Conservation (phyloP, 2,888 invertebrate genomes). For the Caenorhabditis uteleia region DNA sequence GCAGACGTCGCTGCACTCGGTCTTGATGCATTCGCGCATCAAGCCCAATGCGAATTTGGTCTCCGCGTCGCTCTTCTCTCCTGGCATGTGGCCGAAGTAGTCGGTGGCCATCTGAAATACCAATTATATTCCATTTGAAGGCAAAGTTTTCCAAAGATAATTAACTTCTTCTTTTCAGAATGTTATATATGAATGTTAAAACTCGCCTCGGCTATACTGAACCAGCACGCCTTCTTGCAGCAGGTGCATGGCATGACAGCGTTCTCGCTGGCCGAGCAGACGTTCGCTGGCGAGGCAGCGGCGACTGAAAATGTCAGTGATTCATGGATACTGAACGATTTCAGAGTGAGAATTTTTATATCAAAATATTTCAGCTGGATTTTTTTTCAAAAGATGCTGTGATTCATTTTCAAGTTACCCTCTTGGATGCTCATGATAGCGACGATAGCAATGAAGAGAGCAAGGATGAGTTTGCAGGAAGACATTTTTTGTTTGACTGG, state of each 20-base stretch:
- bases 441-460: too few relatives aligned
- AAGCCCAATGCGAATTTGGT: slow-evolving; percentile 22
- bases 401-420: too few relatives aligned
- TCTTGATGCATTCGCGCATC: slow-evolving; percentile 18
- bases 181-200: neutral
- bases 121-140: slow-evolving; percentile 2
- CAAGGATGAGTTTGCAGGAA: too few relatives aligned
- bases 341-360: too few relatives aligned
- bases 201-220: slow-evolving; percentile 21
- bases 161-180: neutral
- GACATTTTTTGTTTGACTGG: too few relatives aligned
- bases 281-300: too few relatives aligned
- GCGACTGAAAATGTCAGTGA: too few relatives aligned
- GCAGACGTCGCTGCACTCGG: slow-evolving; percentile 18
- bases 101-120: slow-evolving; percentile 26
- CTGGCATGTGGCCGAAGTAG: slow-evolving; percentile 33
- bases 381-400: too few relatives aligned
- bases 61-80: slow-evolving; percentile 16
- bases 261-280: too few relatives aligned
- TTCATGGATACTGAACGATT: too few relatives aligned
- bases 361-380: too few relatives aligned
- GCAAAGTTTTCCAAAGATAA: neutral
- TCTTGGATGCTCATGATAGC: too few relatives aligned
- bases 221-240: slow-evolving; percentile 27
- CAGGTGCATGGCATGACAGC: slow-evolving; percentile 14